Evolutionary conservation across 1,140 invertebrate species (phyloP), one percentile per base, ranked within the genome.

Genomic region (Drosophila melanica): DNA sequence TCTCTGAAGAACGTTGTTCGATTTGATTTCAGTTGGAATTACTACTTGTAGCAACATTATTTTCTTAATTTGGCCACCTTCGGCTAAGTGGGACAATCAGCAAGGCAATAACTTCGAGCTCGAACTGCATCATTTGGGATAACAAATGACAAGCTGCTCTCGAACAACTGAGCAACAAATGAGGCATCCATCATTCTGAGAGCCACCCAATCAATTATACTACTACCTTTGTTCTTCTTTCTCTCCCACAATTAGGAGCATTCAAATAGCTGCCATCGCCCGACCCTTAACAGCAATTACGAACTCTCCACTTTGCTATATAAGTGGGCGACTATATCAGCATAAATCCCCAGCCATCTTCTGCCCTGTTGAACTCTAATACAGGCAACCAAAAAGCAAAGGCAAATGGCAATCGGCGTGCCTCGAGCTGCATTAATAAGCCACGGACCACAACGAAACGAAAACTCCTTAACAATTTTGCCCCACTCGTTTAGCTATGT

Each of bases 121-220:
- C 27, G 63, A 69, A 68, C 65, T 75, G 71, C 71, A 75, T 57
- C 71, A 57, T 70, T 70, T 75, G 58, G 69, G 37, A 60, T 63
- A 75, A 63, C 71, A 75, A 70, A 70, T 75, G 66, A 64, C 66
- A 70, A 63, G 59, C 66, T 55, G 66, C 64, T 65, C 45, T 69
- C 69, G 51, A 74, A 59, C 60, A 82, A 78, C 75, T 73, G 67
- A 87, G 79, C 81, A 86, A 77, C 79, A 89, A 86, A 86, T 86
- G 79, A 79, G 72, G 84, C 81, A 89, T 89, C 44, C 71, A 86
- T 89, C 81, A 86, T 82, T 77, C 69, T 63, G 64, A 73, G 62
- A 64, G 62, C 65, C 62, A 69, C 73, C 70, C 77, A 84, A 84
- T 86, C 81, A 84, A 84, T 84, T 84, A 80, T 58, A 66, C 54